Conservation (phyloP, 2,888 invertebrate genomes). For the Sthenelais limicola region DNA sequence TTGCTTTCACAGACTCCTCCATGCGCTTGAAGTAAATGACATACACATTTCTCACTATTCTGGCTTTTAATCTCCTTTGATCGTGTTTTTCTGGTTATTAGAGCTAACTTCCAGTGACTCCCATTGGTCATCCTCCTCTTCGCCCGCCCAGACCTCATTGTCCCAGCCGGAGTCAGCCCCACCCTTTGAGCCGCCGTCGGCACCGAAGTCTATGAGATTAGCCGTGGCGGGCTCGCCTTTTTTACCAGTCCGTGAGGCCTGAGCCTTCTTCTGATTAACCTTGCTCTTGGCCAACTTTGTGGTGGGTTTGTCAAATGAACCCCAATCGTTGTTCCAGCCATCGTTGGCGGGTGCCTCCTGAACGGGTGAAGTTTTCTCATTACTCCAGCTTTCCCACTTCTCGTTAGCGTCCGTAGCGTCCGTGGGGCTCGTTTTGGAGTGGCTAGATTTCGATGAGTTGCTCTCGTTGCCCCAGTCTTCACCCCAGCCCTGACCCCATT, state of each 20-base stretch:
- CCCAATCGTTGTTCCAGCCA: conserved; percentile 58
- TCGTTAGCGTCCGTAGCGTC: conserved; percentile 18
- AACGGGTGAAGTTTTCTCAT: conserved; percentile 25
- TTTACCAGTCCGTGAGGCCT: conserved; percentile 22
- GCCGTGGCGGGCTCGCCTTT: conserved; percentile 57
- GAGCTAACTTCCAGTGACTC: conserved; percentile 61
- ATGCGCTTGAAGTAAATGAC: too few relatives aligned
- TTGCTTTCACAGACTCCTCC: too few relatives aligned
- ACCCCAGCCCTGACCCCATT: conserved; percentile 30
- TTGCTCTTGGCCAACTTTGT: conserved; percentile 21
- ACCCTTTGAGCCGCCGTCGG: background rate
- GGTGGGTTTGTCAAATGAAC: background rate
- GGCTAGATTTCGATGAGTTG: conserved; percentile 2
- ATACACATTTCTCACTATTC: too few relatives aligned
- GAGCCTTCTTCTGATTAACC: conserved; percentile 22
- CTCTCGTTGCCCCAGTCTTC: conserved; percentile 34
- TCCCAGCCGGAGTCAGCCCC: conserved; percentile 61
- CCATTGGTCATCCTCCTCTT: conserved; percentile 61
- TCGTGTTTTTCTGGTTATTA: conserved; percentile 16
- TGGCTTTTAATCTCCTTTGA: conserved; percentile 15
- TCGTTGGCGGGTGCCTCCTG: conserved; percentile 39
- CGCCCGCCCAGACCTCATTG: conserved; percentile 67
- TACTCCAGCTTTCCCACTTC: conserved; percentile 43
- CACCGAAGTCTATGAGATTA: conserved; percentile 64
- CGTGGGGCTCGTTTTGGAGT: conserved; percentile 22